phyloP scores from a whole-genome alignment of 2,113 vertebrate genomes.

The Halcyon malimbica region DNA sequence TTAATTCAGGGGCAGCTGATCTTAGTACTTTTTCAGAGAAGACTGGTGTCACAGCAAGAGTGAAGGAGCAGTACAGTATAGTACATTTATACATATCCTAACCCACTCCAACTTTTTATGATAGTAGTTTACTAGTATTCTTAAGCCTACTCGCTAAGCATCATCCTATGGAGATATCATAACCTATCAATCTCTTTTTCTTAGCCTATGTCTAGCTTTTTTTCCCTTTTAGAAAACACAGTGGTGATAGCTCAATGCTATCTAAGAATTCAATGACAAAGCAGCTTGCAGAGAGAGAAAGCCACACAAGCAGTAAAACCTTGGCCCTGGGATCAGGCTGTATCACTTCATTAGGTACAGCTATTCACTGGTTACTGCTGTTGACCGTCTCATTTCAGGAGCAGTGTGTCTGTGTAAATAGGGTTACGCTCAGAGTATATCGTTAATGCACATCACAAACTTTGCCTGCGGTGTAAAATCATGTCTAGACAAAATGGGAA shows the following conservation, averaged over 20 bases:
- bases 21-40: not conserved
- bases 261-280: not conserved
- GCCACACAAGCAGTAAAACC: not conserved
- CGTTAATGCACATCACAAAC: not conserved
- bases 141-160: not conserved
- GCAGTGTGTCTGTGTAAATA: not conserved
- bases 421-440: not conserved
- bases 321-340: not conserved
- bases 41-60: not conserved
- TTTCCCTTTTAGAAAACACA: not conserved
- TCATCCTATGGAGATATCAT: not conserved
- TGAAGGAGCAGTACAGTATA: not conserved
- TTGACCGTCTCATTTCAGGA: not conserved
- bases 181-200: not conserved
- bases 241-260: not conserved
- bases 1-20: not conserved
- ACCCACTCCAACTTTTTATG: not conserved
- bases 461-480: not conserved
- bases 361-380: not conserved
- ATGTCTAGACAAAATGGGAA: not conserved
- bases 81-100: not conserved
- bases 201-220: not conserved
- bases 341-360: not conserved
- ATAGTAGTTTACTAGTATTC: not conserved
- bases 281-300: not conserved